Base-by-base conservation (phyloP, 2,113 vertebrate species). In the Marmota monax region DNA sequence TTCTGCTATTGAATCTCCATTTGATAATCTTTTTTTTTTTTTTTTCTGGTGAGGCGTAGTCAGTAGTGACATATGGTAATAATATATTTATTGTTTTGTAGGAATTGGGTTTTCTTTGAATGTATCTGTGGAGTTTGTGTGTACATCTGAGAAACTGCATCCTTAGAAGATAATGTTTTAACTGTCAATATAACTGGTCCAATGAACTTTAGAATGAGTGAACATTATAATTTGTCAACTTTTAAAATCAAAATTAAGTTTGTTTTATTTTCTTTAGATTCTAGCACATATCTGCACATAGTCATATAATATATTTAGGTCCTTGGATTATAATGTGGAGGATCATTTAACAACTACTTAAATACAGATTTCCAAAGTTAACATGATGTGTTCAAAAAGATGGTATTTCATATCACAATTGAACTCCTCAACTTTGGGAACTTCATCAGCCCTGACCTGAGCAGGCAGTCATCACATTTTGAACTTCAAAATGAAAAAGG, bases 401-500 rank as follows among this genome's bases (percentile, higher is more conserved):
- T 69, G 95, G 65, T 53, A 80, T 98, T 98, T 97, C 94, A 80
- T 97, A 84, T 96, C 45, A 80, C 90, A 96, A 89, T 11, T 53
- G 91, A 93, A 67, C 73, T 51, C 65, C 25, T 37, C 56, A 77
- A 22, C 87, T 97, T 98, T 89, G n/a, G 9, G 86, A 96, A 84
- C 16, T 70, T 85, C 77, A 5, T 84, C 89, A 97, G 79, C 91
- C 93, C 78, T 93, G 53, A 74, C 69, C 73, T 96, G 84, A 95
- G 67, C 88, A 95, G 16, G 37, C 48, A 63, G 27, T 79, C 88
- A 63, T 96, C 79, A 94, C 95, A 70, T 90, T 94, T 96, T 92
- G 85, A 87, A 77, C 88, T 98, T 80, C 88, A 95, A 95, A 96
- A 88, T 14, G 92, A 98, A 61, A n/a, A 94, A 97, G 73, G 95